Evolutionary conservation across 2,113 vertebrate genomes (phyloP), one percentile per base, ranked within the genome.

Genomic region (Paralichthys olivaceus): DNA sequence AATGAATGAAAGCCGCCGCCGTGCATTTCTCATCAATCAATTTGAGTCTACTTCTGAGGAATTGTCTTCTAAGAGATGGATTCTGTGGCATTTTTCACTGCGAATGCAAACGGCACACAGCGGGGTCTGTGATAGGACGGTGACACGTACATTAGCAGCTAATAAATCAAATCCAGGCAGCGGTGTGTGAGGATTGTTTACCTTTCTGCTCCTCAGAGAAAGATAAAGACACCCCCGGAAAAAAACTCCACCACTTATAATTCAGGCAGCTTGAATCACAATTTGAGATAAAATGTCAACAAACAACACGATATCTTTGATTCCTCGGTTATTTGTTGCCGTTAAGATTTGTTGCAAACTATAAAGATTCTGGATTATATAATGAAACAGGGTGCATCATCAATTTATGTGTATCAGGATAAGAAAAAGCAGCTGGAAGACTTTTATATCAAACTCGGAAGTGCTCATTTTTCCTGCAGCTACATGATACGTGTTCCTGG

Each of bases 111-210:
- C 56, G 84, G 75, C 76, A 84, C 22, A 15, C 69, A 76, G 79
- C 37, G 28, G 15, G 8, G 75, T 29, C 53, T 49, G 75, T 58
- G 87, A 84, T 53, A 72, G 79, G 67, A 73, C n/a, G 82, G 68
- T 49, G 72, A 71, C 72, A 55, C 70, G 19, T 66, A 80, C 53
- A 73, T 66, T 58, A 71, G 65, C 69, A 59, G 55, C 64, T 70
- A 79, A 86, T 85, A 85, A 84, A 89, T 87, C 69, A 81, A 66
- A 84, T 71, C 57, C 45, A 29, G 81, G 71, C 81, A 71, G 67
- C 37, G 2, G 62, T 45, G 72, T 25, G 59, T 84, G 76, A 65
- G 75, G 75, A 80, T 59, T 72, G 70, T 89, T 87, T 87, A 87
- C 77, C 1, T 70, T 58, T 29, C 75, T 63, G 63, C 70, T 75